Conservation (phyloP, 2,888 invertebrate species). For the Xanthostigma xanthostigma region DNA sequence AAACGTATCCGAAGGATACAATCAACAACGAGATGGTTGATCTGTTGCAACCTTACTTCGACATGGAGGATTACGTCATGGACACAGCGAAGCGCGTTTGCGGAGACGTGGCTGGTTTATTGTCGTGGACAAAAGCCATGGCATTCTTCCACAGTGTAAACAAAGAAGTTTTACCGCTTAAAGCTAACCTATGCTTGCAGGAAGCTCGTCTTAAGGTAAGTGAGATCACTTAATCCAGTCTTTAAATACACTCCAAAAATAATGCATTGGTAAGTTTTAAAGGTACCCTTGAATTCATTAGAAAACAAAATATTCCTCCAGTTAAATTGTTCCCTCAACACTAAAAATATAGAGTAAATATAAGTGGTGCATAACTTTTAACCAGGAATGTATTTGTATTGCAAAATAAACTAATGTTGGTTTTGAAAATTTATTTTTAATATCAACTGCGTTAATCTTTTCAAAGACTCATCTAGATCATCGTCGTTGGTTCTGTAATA, state of each 20-base stretch:
- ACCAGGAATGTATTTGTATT: too few relatives aligned
- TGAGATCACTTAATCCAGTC: neutral
- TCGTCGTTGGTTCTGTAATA: too few relatives aligned
- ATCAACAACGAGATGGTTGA: slow-evolving; percentile 97
- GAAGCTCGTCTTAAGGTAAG: slow-evolving; percentile 68
- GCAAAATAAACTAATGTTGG: too few relatives aligned
- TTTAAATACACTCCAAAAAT: too few relatives aligned
- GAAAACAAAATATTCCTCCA: too few relatives aligned
- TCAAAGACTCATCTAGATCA: neutral
- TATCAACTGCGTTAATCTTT: too few relatives aligned
- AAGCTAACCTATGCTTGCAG: slow-evolving; percentile 81
- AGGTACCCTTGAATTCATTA: too few relatives aligned
- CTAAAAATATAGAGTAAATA: too few relatives aligned
- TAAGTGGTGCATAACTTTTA: too few relatives aligned
- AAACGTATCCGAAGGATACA: slow-evolving; percentile 91
- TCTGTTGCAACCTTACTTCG: slow-evolving; percentile 76
- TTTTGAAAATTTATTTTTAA: too few relatives aligned
- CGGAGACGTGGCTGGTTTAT: slow-evolving; percentile 87
- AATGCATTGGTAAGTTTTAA: too few relatives aligned
- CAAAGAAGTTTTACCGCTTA: slow-evolving; percentile 87
- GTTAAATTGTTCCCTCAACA: too few relatives aligned
- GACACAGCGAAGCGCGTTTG: slow-evolving; percentile 91
- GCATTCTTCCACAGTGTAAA: slow-evolving; percentile 91
- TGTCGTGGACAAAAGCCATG: slow-evolving; percentile 96
- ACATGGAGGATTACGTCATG: slow-evolving; percentile 95